A percentile compares a stretch with the other conserved stretches of the same genome.
Conservation (phyloP, 2,113 vertebrate genomes). For the Typhlomys cinereus region DNA sequence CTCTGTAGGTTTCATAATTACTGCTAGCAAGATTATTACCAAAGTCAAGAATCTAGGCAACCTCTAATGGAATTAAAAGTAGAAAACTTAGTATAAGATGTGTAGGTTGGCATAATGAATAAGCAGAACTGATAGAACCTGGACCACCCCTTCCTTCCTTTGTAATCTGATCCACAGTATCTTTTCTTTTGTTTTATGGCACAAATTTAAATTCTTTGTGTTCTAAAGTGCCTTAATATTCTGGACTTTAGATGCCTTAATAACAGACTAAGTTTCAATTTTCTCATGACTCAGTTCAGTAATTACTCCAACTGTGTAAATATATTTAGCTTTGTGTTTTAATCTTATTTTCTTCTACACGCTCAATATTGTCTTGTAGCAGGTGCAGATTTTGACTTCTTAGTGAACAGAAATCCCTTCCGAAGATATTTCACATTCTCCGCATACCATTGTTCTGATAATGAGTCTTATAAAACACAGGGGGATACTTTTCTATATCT, state of each 20-base stretch:
- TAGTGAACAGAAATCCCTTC: constrained; percentile 58
- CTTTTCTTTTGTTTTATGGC: constrained; percentile 59
- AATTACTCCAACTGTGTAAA: constrained; percentile 21
- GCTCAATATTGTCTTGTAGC: constrained; percentile 63
- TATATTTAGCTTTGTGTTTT: constrained; percentile 62
- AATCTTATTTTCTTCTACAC: constrained; percentile 65
- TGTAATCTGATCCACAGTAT: constrained; percentile 65
- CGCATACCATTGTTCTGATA: constrained; percentile 52
- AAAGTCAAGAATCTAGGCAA: not conserved
- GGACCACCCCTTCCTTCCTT: constrained; percentile 64
- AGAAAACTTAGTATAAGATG: constrained; percentile 46
- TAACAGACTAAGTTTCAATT: constrained; percentile 22
- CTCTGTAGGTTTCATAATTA: not conserved
- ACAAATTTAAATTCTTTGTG: constrained; percentile 66
- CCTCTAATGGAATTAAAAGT: constrained; percentile 54
- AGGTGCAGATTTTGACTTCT: constrained; percentile 70
- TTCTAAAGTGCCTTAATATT: constrained; percentile 48
- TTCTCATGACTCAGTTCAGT: constrained; percentile 36
- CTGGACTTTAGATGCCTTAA: not conserved
- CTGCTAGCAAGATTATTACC: not conserved
- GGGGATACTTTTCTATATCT: constrained; percentile 32
- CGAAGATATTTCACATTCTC: constrained; percentile 66
- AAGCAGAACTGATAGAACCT: constrained; percentile 16
- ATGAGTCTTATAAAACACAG: constrained; percentile 53
- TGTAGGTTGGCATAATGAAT: constrained; percentile 47